Evolutionary conservation across 2,888 invertebrate genomes (phyloP).

Genomic region (Drosophila gaucha): DNA sequence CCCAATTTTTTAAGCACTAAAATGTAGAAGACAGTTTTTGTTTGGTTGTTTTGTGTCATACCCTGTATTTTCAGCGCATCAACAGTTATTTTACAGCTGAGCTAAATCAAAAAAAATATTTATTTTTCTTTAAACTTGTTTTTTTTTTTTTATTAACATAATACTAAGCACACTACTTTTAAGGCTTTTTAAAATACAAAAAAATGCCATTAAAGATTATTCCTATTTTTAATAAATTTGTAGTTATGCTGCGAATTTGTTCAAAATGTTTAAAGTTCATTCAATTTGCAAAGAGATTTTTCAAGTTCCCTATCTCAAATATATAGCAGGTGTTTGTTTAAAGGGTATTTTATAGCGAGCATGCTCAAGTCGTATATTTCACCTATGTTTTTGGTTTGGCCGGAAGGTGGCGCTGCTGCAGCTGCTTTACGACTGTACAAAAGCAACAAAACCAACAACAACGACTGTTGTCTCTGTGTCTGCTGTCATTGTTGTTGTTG

Average conservation of each 20-base stretch:
- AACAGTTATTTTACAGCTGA: no score
- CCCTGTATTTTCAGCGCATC: constrained; percentile 15
- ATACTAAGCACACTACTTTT: no score
- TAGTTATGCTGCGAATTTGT: not conserved
- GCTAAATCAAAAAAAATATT: no score
- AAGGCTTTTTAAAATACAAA: no score
- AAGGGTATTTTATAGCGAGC: constrained; percentile 22
- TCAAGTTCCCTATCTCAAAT: not conserved
- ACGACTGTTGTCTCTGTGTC: constrained; percentile 49
- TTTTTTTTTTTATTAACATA: no score
- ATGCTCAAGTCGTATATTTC: not conserved
- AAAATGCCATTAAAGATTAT: no score
- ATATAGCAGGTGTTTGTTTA: not conserved
- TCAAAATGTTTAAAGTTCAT: no score
- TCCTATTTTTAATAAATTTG: not conserved
- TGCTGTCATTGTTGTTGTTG: constrained; percentile 43
- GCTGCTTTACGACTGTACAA: constrained; percentile 69
- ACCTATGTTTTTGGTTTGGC: constrained; percentile 39
- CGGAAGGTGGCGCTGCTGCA: constrained; percentile 76
- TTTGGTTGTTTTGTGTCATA: constrained; percentile 14
- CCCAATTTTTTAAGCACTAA: constrained; percentile 37
- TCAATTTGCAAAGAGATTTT: not conserved
- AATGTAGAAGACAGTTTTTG: constrained; percentile 24
- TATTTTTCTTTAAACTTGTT: no score
- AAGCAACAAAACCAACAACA: constrained; percentile 32